These are phyloP conservation scores for Danaus plexippus DNA, from an alignment of 1,140 invertebrate genomes.

Conservation along the genomic window DNA sequence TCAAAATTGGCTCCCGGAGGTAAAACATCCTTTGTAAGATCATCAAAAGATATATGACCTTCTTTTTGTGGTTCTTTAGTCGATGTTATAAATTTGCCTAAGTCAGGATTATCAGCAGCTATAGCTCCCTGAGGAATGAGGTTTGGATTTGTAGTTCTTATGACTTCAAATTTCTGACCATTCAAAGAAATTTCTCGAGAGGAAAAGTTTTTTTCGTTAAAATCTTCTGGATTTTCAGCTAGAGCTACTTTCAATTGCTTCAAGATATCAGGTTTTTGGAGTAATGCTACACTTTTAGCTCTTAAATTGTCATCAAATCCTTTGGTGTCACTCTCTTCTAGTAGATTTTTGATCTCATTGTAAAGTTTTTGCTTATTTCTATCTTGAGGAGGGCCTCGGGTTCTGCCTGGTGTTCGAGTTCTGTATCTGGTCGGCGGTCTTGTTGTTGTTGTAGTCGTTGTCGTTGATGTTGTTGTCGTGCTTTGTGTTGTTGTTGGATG, in stretches of 20 bases:
- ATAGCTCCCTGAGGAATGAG: constrained; percentile 72
- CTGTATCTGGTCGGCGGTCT: constrained; percentile 47
- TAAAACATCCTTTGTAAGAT: constrained; percentile 82
- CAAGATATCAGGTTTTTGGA: constrained; percentile 73
- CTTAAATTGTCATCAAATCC: constrained; percentile 59
- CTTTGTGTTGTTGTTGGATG: constrained; percentile 63
- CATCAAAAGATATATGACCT: constrained; percentile 75
- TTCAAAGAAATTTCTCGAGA: constrained; percentile 82
- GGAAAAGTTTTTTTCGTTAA: constrained; percentile 78
- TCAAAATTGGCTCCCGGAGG: constrained; percentile 84
- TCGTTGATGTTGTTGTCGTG: constrained; percentile 65
- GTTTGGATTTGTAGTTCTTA: constrained; percentile 77
- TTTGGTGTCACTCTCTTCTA: constrained; percentile 66
- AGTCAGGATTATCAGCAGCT: constrained; percentile 52
- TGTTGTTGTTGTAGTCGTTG: constrained; percentile 39
- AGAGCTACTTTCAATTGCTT: constrained; percentile 81
- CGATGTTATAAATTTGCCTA: constrained; percentile 56
- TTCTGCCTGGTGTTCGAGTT: constrained; percentile 58
- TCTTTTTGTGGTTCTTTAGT: constrained; percentile 54
- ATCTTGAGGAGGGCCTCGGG: constrained; percentile 60
- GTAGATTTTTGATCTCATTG: constrained; percentile 66
- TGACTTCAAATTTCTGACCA: constrained; percentile 82
- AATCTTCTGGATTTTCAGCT: constrained; percentile 76
- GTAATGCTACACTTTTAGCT: constrained; percentile 55
- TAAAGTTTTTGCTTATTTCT: constrained; percentile 69